Evolutionary conservation across 2,113 vertebrate species (phyloP).

Genomic region (Rhinogobius similis): DNA sequence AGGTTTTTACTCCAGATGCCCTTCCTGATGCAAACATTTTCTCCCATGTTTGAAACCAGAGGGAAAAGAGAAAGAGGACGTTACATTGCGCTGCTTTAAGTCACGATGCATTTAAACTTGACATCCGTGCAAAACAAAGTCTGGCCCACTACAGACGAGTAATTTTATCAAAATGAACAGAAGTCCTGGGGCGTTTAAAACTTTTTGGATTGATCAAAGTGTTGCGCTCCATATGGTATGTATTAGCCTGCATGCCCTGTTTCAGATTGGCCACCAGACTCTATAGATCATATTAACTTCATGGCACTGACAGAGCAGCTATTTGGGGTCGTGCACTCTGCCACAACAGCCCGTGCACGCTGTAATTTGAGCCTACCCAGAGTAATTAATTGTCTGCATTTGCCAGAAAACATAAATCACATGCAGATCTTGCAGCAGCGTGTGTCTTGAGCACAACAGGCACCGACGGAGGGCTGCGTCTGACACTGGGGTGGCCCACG

Average conservation of each 20-base stretch:
- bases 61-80: neutral
- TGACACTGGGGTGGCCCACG: slow-evolving; percentile 32
- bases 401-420: slow-evolving; percentile 67
- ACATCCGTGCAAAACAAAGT: neutral
- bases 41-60: neutral
- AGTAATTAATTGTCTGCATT: slow-evolving; percentile 67
- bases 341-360: slow-evolving; percentile 62
- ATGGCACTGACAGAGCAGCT: slow-evolving; percentile 63
- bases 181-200: slow-evolving; percentile 31
- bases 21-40: neutral
- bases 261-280: slow-evolving; percentile 49
- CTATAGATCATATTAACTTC: slow-evolving; percentile 55
- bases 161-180: slow-evolving; percentile 24
- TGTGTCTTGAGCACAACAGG: slow-evolving; percentile 32
- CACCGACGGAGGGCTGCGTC: slow-evolving; percentile 12
- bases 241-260: slow-evolving; percentile 48
- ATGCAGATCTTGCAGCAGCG: slow-evolving; percentile 40
- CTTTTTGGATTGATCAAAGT: slow-evolving; percentile 50
- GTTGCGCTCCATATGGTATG: slow-evolving; percentile 52
- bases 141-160: neutral
- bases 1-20: too few relatives aligned
- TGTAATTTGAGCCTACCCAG: slow-evolving; percentile 56
- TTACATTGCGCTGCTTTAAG: neutral
- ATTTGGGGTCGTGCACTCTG: slow-evolving; percentile 58
- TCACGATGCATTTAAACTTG: neutral